Evolutionary conservation across 1,140 invertebrate species (phyloP).

Genomic region (Nephila pilipes): DNA sequence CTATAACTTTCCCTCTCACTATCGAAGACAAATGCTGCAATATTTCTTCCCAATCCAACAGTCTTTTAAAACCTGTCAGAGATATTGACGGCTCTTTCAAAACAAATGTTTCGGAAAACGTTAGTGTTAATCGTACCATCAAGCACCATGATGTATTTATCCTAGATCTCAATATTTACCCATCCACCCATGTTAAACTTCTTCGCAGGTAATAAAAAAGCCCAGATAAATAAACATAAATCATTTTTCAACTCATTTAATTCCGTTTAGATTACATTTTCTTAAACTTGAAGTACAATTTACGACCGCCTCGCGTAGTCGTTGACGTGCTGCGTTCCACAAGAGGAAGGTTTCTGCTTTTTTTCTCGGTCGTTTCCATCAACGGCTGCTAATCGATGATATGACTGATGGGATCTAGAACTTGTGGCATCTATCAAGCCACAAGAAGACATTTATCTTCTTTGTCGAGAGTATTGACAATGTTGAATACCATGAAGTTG

Average conservation of each 20-base stretch:
- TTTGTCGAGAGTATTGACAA: slow-evolving; percentile 4
- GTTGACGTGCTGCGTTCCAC: slow-evolving; percentile 6
- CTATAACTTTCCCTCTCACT: not conserved
- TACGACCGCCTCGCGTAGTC: not conserved
- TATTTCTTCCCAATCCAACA: not conserved
- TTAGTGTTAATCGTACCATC: slow-evolving; percentile 24
- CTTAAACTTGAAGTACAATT: slow-evolving; percentile 45
- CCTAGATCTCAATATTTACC: slow-evolving; percentile 47
- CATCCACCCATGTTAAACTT: not conserved
- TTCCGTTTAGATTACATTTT: slow-evolving; percentile 45
- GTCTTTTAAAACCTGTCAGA: not conserved
- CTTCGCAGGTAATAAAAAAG: slow-evolving; percentile 31
- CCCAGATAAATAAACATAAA: slow-evolving; percentile 40
- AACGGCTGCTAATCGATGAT: slow-evolving; percentile 36
- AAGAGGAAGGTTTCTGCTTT: not conserved
- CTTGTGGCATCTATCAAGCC: slow-evolving; percentile 31
- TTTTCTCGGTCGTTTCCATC: not conserved
- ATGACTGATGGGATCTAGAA: slow-evolving; percentile 27
- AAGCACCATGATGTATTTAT: slow-evolving; percentile 37
- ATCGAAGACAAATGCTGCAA: not conserved
- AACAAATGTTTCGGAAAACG: slow-evolving; percentile 23
- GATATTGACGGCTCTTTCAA: slow-evolving; percentile 12
- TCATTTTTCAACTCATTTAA: slow-evolving; percentile 44
- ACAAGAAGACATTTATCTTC: slow-evolving; percentile 26
- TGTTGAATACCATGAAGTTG: not conserved